Base-by-base conservation (phyloP, 1,140 invertebrate species). In the Glomeris maerens region DNA sequence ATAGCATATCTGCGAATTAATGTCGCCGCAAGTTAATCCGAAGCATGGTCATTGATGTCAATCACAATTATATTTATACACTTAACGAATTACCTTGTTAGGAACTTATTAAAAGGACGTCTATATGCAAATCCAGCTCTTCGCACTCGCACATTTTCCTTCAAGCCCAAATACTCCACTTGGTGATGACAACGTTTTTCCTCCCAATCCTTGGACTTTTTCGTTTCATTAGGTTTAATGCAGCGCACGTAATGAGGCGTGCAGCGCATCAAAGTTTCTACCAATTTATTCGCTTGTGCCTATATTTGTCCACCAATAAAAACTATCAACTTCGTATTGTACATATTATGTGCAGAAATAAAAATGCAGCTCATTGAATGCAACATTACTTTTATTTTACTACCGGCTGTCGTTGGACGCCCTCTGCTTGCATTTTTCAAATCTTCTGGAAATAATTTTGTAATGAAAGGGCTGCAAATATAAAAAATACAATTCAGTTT, bases 151-250 rank as follows among this genome's bases (percentile, higher is more conserved):
- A 80, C 76, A 58, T 80, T 80, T 62, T 80, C 78, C 49, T 74
- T 74, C 10, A 80, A 58, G 1, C 78, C 78, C 14, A 80, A 60
- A 65, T 80, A 80, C 51, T 66, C 65, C 13, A 74, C 71, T 62
- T 74, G 71, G 68, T 81, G 78, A 53, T 74, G 74, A 0, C 80
- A 75, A 58, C 77, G 66, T 7, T 69, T 60, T 28, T 74, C 65
- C 55, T 84, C 80, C 77, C 81, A 85, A 55, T 83, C 80, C n/a
- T 73, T 67, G 1, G 81, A 70, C 62, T 72, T 73, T 62, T 83
- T 83, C 5, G 77, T 80, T 61, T 84, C 80, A 60, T 84, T 84
- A 2, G 82, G 82, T 62, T 84, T 84, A 50, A 84, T 82, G 60
- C 83, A 85, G 27, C 81, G 63, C 31, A 85, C 73, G 55, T 81